Conservation (phyloP, 1,140 invertebrate genomes). For the Thalassaphorura encarpata region DNA sequence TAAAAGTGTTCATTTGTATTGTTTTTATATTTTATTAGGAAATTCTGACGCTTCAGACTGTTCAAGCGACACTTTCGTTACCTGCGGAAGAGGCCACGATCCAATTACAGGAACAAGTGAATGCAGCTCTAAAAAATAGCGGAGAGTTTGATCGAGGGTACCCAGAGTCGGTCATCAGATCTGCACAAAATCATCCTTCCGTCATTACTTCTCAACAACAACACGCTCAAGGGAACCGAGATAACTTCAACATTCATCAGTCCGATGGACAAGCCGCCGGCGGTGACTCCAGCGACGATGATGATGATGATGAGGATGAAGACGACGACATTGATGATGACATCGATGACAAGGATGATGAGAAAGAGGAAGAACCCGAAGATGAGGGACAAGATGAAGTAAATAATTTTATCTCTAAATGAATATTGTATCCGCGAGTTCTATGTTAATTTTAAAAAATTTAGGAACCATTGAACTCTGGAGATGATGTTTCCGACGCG, state of each 20-base stretch:
- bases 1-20: background rate
- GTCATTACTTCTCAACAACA: constrained; percentile 21
- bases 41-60: constrained; percentile 66
- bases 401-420: constrained; percentile 20
- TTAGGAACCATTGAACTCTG: constrained; percentile 87
- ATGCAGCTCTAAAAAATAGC: constrained; percentile 54
- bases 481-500: constrained; percentile 85
- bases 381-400: constrained; percentile 50
- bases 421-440: background rate
- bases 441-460: constrained; percentile 22
- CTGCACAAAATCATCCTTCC: constrained; percentile 19
- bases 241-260: constrained; percentile 38
- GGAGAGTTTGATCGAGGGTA: constrained; percentile 1
- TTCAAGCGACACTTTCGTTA: constrained; percentile 71
- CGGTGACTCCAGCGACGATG: constrained; percentile 60
- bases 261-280: constrained; percentile 64
- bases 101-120: constrained; percentile 74
- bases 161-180: constrained; percentile 37
- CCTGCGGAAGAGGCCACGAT: constrained; percentile 64
- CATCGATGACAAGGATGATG: constrained; percentile 49
- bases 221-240: constrained; percentile 7
- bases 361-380: constrained; percentile 62
- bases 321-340: constrained; percentile 67
- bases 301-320: constrained; percentile 57
- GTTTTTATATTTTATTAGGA: constrained; percentile 16